phyloP scores from a whole-genome alignment of 2,113 vertebrate genomes.

The Chrysochloris asiatica region DNA sequence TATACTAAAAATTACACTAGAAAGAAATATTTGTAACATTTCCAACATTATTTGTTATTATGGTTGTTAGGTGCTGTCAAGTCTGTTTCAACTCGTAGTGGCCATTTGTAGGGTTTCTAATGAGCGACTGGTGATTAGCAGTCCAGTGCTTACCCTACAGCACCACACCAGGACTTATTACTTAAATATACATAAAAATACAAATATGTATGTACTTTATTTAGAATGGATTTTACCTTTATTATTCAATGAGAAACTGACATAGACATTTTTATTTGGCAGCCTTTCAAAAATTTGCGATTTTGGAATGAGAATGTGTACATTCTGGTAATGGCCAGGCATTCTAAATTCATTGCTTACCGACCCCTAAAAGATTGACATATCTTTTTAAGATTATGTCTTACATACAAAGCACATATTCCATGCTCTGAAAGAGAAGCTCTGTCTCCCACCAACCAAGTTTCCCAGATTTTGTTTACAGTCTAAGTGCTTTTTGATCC shows the following conservation, averaged over 20 bases:
- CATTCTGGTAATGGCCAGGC: neutral
- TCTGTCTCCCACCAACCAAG: neutral
- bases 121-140: no score
- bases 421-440: neutral
- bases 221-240: slow-evolving; percentile 80
- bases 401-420: neutral
- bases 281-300: slow-evolving; percentile 72
- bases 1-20: neutral
- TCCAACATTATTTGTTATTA: no score
- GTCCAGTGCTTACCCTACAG: no score
- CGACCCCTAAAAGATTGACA: neutral
- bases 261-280: slow-evolving; percentile 74
- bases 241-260: slow-evolving; percentile 78
- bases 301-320: slow-evolving; percentile 63
- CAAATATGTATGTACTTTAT: slow-evolving; percentile 74
- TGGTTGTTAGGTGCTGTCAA: no score
- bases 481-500: neutral
- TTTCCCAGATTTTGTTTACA: neutral
- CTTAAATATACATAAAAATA: slow-evolving; percentile 70
- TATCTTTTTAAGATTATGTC: neutral
- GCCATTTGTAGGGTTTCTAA: no score
- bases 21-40: slow-evolving; percentile 68
- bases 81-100: no score
- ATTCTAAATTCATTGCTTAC: neutral
- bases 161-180: no score